These are phyloP conservation scores for Paguma larvata DNA, from an alignment of 2,797 vertebrate species.

Conservation along the genomic window DNA sequence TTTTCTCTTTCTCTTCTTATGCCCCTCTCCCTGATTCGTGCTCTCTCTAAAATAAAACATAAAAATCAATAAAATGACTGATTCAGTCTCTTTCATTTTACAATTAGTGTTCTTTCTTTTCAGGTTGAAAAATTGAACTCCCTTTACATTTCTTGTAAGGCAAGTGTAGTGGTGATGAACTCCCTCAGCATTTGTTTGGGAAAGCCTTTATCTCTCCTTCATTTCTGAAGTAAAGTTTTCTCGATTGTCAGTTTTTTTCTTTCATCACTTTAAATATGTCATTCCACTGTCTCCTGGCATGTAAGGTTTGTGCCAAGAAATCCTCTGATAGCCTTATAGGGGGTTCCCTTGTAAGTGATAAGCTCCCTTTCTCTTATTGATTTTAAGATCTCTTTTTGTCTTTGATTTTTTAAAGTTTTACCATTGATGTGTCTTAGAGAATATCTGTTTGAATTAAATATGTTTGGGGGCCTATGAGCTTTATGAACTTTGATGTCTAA, in stretches of 20 bases:
- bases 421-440: not conserved
- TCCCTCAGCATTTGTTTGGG: not conserved
- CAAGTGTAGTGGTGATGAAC: not conserved
- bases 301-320: not conserved
- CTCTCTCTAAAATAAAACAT: too few relatives aligned
- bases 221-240: not conserved
- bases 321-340: not conserved
- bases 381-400: not conserved
- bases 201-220: not conserved
- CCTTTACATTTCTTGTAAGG: not conserved
- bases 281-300: not conserved
- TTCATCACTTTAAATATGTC: not conserved
- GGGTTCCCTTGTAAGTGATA: not conserved
- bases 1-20: too few relatives aligned
- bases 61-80: not conserved
- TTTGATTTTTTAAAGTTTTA: not conserved
- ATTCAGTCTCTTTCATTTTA: not conserved
- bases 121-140: not conserved
- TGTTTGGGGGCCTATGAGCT: not conserved
- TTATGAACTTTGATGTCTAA: not conserved
- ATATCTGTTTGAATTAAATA: not conserved
- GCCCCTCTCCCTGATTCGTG: too few relatives aligned
- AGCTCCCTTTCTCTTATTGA: not conserved
- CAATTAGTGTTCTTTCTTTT: not conserved
- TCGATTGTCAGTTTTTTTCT: not conserved